Evolutionary conservation across 2,797 vertebrate genomes (phyloP), one percentile per base, ranked within the genome.

Genomic region (Chromobotia macracanthus): DNA sequence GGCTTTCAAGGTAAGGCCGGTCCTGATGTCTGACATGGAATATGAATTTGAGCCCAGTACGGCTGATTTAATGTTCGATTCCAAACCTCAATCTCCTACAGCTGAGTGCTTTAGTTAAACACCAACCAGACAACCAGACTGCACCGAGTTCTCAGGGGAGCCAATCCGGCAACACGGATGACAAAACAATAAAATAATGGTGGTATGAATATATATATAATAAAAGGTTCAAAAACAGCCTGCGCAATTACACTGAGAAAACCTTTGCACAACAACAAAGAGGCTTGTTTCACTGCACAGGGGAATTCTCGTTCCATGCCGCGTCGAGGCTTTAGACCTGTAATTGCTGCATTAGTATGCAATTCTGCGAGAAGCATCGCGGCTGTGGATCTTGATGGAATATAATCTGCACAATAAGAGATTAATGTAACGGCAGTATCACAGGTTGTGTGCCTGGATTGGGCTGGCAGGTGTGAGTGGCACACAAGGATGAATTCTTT

Each of bases 261-360:
- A 90, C 88, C 90, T 92, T 90, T 92, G 90, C 88, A 90, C 88
- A 91, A 92, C 88, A 93, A 93, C 91, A 92, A 91, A 92, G 90
- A 87, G 83, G 84, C 87, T 87, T 89, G 88, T 92, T 91, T 80
- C 77, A 83, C 86, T 82, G 86, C 91, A 90, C 90, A 81, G 56
- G 92, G 91, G 92, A 92, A 90, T 92, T 90, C 89, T 86, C 82
- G 68, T 74, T 87, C 89, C 89, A 89, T 87, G 87, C 84, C 69
- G 85, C 84, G 87, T 84, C 82, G 89, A 86, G 89, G 89, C 83
- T 89, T 89, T 90, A 87, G 86, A 84, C 73, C 84, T 88, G 80
- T 91, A 93, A 93, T 92, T 93, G 91, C 89, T 86, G 87, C 86
- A 91, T 92, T 91, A 92, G 89, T 90, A 91, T 90, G 88, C 88